Conservation (phyloP, 2,797 vertebrate genomes). For the Dicrostonyx torquatus region DNA sequence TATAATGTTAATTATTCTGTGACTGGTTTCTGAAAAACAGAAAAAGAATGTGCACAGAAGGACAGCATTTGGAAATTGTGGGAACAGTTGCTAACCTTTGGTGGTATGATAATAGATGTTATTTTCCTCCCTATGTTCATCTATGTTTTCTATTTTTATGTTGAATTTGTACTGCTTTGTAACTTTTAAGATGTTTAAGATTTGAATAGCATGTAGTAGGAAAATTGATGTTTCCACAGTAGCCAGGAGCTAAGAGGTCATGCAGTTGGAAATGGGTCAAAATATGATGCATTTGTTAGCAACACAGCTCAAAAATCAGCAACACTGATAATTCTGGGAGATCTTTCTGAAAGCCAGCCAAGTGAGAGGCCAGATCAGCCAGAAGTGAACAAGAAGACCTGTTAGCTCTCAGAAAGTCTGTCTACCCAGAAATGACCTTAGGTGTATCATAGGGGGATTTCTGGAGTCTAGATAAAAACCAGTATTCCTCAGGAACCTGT, state of each 20-base stretch:
- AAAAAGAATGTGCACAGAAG: background rate
- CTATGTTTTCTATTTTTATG: background rate
- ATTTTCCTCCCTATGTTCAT: background rate
- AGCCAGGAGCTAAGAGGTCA: background rate
- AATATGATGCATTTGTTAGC: background rate
- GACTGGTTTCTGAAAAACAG: background rate
- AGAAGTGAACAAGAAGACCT: background rate
- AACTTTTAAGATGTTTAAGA: conserved; percentile 14
- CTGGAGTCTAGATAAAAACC: background rate
- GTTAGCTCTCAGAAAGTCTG: background rate
- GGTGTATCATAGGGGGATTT: background rate
- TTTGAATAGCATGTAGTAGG: background rate
- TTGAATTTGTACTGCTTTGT: background rate
- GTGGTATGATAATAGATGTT: background rate
- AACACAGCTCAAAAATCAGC: background rate
- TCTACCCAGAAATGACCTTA: background rate
- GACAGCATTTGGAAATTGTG: background rate
- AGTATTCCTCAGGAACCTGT: background rate
- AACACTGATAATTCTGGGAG: background rate
- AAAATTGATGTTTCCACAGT: background rate
- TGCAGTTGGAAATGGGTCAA: background rate
- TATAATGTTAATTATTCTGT: background rate
- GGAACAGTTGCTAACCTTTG: background rate
- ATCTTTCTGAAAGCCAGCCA: background rate
- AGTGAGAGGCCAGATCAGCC: background rate